Evolutionary conservation across 2,888 invertebrate genomes (phyloP).

Genomic region (Carabus problematicus): DNA sequence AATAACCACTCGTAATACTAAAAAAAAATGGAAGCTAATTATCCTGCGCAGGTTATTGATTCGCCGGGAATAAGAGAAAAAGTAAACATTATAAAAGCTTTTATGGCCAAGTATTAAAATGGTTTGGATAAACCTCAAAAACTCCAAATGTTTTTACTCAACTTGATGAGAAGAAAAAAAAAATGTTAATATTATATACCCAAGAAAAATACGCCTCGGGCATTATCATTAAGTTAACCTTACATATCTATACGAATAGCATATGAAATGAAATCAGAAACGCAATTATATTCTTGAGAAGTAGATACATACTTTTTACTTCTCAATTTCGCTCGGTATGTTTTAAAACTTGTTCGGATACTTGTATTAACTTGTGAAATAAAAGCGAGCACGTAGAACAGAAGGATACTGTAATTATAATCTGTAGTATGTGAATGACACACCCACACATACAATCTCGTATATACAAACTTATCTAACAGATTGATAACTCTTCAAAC

Average conservation of each 20-base stretch:
- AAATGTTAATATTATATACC: conserved; percentile 20
- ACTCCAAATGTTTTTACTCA: conserved; percentile 17
- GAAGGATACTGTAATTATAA: too few relatives aligned
- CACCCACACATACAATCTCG: too few relatives aligned
- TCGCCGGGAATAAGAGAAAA: conserved; percentile 21
- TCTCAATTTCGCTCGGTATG: conserved; percentile 21
- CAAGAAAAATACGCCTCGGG: conserved; percentile 22
- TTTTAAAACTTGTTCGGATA: conserved; percentile 35
- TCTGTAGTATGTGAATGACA: too few relatives aligned
- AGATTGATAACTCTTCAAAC: too few relatives aligned
- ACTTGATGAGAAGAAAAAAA: conserved; percentile 15
- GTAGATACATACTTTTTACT: conserved; percentile 37
- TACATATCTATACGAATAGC: conserved; percentile 19
- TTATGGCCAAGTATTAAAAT: conserved; percentile 25
- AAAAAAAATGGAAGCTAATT: conserved; percentile 3
- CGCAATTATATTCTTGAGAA: conserved; percentile 40
- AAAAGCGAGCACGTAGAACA: conserved; percentile 4
- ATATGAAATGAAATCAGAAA: conserved; percentile 30
- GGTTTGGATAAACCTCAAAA: conserved; percentile 22
- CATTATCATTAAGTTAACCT: conserved; percentile 29
- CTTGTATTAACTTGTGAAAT: conserved; percentile 37
- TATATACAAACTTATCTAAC: too few relatives aligned
- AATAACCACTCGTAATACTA: too few relatives aligned
- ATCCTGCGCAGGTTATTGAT: too few relatives aligned
- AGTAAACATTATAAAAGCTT: conserved; percentile 29